A percentile compares a stretch with the other conserved stretches of the same genome.
Conservation (phyloP, 2,888 invertebrate genomes). For the Coenonympha arcania region DNA sequence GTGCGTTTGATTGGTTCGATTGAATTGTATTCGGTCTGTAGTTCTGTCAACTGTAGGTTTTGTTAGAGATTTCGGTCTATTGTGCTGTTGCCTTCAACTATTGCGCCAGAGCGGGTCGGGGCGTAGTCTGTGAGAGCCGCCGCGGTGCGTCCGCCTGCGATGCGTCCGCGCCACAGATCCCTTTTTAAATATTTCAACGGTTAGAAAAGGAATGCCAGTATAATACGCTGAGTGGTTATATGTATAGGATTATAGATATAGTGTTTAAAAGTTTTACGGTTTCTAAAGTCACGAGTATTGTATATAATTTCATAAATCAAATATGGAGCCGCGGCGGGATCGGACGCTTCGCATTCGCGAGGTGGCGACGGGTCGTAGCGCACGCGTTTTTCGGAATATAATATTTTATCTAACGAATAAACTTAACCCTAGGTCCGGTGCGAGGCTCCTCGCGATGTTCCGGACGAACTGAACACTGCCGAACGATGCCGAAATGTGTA, state of each 20-base stretch:
- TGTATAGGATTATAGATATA: slow-evolving; percentile 28
- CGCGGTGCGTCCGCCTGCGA: slow-evolving; percentile 54
- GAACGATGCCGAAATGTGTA: slow-evolving; percentile 61
- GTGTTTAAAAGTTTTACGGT: slow-evolving; percentile 27
- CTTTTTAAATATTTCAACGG: slow-evolving; percentile 21
- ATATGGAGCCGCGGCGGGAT: slow-evolving; percentile 14
- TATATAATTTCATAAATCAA: slow-evolving; percentile 26
- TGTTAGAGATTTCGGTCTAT: slow-evolving; percentile 52
- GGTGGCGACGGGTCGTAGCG: slow-evolving; percentile 35
- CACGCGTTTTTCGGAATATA: slow-evolving; percentile 60
- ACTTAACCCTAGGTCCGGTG: slow-evolving; percentile 66
- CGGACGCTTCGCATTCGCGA: slow-evolving; percentile 45
- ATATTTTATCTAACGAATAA: slow-evolving; percentile 68
- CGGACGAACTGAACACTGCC: slow-evolving; percentile 61
- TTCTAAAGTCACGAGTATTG: slow-evolving; percentile 26
- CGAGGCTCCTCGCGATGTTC: slow-evolving; percentile 35
- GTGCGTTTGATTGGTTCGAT: slow-evolving; percentile 77
- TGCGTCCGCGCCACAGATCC: slow-evolving; percentile 32
- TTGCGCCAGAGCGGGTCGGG: slow-evolving; percentile 83
- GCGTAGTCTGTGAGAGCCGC: slow-evolving; percentile 81
- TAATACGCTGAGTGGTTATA: slow-evolving; percentile 28
- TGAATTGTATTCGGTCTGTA: slow-evolving; percentile 37
- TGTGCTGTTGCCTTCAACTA: slow-evolving; percentile 83
- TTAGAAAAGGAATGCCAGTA: slow-evolving; percentile 29
- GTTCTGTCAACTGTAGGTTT: slow-evolving; percentile 35